These are phyloP conservation scores for Drosophila melanogaster DNA, from an alignment of 1,140 invertebrate species.

Conservation along the genomic window DNA sequence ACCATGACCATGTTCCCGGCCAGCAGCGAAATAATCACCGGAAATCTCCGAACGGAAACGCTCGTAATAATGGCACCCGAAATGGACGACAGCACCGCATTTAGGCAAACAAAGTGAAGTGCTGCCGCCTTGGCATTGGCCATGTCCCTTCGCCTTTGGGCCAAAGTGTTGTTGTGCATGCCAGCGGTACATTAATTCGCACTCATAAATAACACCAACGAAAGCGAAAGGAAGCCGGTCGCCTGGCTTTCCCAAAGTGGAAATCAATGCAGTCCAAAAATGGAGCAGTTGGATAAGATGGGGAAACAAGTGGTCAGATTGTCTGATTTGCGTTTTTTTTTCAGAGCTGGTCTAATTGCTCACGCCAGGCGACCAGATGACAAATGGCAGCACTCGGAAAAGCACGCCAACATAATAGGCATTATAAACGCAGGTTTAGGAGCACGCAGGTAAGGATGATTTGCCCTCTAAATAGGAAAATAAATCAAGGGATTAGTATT, in stretches of 20 bases:
- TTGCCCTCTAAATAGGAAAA: too few relatives aligned
- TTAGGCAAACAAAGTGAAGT: conserved; percentile 71
- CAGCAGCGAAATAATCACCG: conserved; percentile 75
- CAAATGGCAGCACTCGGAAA: conserved; percentile 3
- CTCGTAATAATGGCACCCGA: conserved; percentile 72
- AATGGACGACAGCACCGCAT: conserved; percentile 71
- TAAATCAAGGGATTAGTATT: too few relatives aligned
- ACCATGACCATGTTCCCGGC: too few relatives aligned
- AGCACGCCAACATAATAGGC: not conserved
- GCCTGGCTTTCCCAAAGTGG: conserved; percentile 37
- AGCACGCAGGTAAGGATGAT: not conserved
- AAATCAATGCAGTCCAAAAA: conserved; percentile 68
- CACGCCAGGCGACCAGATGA: conserved; percentile 9
- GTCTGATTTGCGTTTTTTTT: conserved; percentile 11
- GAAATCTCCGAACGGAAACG: conserved; percentile 78
- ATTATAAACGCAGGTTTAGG: too few relatives aligned
- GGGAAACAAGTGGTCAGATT: conserved; percentile 2
- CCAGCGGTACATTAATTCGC: conserved; percentile 76
- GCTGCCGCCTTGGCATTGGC: conserved; percentile 21
- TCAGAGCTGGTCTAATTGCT: conserved; percentile 33
- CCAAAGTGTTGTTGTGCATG: conserved; percentile 71
- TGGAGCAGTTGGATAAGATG: not conserved
- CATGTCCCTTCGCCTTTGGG: conserved; percentile 26
- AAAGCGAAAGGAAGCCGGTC: conserved; percentile 12
- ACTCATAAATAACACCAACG: conserved; percentile 67